Percentiles rank a stretch among this genome's conserved stretches.
phyloP scores from a whole-genome alignment of 2,888 invertebrate species.

The Melanophora roralis region DNA sequence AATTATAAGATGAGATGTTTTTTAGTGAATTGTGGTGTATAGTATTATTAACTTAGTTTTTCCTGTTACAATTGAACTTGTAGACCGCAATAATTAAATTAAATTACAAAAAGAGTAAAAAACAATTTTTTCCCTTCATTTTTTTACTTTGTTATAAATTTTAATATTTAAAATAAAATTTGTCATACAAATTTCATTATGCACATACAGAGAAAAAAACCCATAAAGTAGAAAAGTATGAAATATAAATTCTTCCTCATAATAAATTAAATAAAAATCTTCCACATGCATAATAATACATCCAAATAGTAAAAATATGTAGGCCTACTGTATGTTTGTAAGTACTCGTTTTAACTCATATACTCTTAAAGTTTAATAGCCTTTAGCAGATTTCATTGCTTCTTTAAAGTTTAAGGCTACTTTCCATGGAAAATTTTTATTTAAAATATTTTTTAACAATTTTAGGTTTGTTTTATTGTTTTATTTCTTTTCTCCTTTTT shows the following conservation, averaged over 20 bases:
- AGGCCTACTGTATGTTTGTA: too few relatives aligned
- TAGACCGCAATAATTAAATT: too few relatives aligned
- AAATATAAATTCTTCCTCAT: not conserved
- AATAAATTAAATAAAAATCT: not conserved
- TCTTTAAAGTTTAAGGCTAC: conserved; percentile 40
- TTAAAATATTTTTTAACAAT: not conserved
- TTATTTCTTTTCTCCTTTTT: not conserved
- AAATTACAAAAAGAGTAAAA: too few relatives aligned
- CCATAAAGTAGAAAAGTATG: too few relatives aligned
- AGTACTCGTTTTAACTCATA: not conserved
- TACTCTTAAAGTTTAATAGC: conserved; percentile 7
- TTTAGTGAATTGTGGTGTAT: too few relatives aligned
- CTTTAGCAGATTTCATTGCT: conserved; percentile 30
- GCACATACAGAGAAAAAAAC: not conserved
- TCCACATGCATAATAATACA: too few relatives aligned
- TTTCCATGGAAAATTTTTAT: too few relatives aligned
- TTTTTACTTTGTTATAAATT: not conserved
- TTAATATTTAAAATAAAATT: conserved; percentile 7
- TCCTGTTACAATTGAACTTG: too few relatives aligned
- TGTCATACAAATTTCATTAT: too few relatives aligned
- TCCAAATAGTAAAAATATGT: too few relatives aligned
- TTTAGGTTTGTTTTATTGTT: not conserved
- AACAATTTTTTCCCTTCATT: not conserved
- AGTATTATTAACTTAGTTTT: too few relatives aligned
- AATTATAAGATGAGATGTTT: too few relatives aligned